These are phyloP conservation scores for Spisula subtruncata DNA, from an alignment of 2,888 invertebrate genomes.

Conservation along the genomic window DNA sequence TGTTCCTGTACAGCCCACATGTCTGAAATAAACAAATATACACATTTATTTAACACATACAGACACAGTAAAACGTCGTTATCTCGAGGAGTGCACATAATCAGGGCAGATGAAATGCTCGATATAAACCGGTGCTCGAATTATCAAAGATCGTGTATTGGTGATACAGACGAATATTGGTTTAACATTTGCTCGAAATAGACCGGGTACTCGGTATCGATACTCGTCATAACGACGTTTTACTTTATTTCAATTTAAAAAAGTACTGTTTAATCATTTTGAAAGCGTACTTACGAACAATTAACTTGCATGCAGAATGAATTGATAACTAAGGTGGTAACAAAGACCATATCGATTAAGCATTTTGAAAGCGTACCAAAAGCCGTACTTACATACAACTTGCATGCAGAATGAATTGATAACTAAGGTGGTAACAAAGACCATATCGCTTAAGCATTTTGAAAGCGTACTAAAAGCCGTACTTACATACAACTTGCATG, in stretches of 20 bases:
- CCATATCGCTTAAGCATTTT: not conserved
- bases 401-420: not conserved
- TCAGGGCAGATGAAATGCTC: too few relatives aligned
- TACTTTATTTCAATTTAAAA: not conserved
- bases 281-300: not conserved
- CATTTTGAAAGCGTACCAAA: not conserved
- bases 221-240: too few relatives aligned
- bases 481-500: not conserved
- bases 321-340: too few relatives aligned
- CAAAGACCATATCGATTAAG: not conserved
- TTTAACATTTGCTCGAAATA: too few relatives aligned
- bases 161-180: too few relatives aligned
- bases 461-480: not conserved
- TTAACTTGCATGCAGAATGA: not conserved
- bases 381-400: not conserved
- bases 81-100: not conserved
- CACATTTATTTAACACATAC: not conserved
- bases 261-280: not conserved
- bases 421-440: too few relatives aligned
- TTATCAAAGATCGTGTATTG: not conserved
- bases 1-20: slow-evolving; percentile 29
- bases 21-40: slow-evolving; percentile 26
- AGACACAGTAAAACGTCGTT: not conserved
- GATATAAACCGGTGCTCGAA: too few relatives aligned
- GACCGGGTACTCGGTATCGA: too few relatives aligned